phyloP scores from a whole-genome alignment of 2,888 invertebrate genomes.

The Rutpela maculata region DNA sequence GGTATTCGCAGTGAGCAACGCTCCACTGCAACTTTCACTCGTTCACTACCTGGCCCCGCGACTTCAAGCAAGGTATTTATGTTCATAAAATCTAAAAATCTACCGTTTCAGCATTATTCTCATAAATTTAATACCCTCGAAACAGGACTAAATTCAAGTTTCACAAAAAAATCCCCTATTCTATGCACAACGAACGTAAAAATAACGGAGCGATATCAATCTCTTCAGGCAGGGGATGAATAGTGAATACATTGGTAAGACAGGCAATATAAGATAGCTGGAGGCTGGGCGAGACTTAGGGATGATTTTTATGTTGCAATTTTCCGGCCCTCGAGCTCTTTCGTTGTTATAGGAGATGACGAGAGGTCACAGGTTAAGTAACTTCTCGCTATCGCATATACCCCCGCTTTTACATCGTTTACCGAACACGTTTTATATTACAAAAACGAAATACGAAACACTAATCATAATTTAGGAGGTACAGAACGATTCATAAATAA shows the following conservation, averaged over 20 bases:
- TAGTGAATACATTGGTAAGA: constrained; percentile 69
- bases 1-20: too few relatives aligned
- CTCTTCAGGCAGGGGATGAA: constrained; percentile 68
- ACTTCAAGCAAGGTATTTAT: too few relatives aligned
- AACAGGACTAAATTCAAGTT: background rate
- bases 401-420: constrained; percentile 45
- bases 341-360: constrained; percentile 70
- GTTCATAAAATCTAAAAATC: too few relatives aligned
- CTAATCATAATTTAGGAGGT: constrained; percentile 12
- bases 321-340: constrained; percentile 72
- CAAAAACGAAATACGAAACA: constrained; percentile 8
- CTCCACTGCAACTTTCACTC: too few relatives aligned
- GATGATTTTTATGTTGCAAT: constrained; percentile 73
- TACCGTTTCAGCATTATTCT: background rate
- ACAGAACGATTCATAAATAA: background rate
- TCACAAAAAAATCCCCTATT: background rate
- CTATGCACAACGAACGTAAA: constrained; percentile 44
- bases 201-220: constrained; percentile 66
- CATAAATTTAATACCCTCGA: background rate
- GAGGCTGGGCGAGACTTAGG: constrained; percentile 61
- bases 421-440: constrained; percentile 25
- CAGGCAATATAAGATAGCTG: constrained; percentile 66
- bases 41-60: too few relatives aligned
- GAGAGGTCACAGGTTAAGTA: constrained; percentile 72
- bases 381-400: constrained; percentile 57